A percentile compares a stretch with the other conserved stretches of the same genome.
These are phyloP conservation scores for Oncorhynchus clarkii DNA, from an alignment of 2,113 vertebrate species.

Conservation along the genomic window DNA sequence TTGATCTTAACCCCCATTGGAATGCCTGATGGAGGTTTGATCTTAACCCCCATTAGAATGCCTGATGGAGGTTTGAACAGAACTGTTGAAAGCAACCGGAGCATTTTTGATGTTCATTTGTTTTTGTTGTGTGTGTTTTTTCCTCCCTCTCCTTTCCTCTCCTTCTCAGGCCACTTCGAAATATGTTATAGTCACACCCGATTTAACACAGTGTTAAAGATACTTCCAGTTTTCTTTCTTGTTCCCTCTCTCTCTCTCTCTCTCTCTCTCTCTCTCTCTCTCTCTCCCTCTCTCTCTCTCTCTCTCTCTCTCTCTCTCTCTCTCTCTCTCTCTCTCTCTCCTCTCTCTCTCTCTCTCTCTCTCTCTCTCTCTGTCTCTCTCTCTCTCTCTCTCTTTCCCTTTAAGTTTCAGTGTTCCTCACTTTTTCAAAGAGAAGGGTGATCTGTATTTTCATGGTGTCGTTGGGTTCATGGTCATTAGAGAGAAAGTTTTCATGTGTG, in stretches of 20 bases:
- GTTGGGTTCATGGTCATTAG: slow-evolving; percentile 35
- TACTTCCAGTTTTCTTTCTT: slow-evolving; percentile 67
- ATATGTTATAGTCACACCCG: slow-evolving; percentile 88
- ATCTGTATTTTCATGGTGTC: neutral
- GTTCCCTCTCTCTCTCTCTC: slow-evolving; percentile 55
- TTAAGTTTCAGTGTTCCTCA: slow-evolving; percentile 9
- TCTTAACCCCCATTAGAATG: slow-evolving; percentile 44
- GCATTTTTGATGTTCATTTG: slow-evolving; percentile 97
- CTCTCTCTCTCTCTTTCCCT: slow-evolving; percentile 9
- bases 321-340: neutral
- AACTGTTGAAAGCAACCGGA: slow-evolving; percentile 82
- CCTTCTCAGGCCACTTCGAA: slow-evolving; percentile 74
- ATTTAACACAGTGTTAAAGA: slow-evolving; percentile 83
- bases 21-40: slow-evolving; percentile 84
- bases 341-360: slow-evolving; percentile 39
- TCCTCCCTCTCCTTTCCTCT: slow-evolving; percentile 69
- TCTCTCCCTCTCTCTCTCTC: slow-evolving; percentile 8
- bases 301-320: slow-evolving; percentile 40
- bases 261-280: neutral
- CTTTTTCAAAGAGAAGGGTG: slow-evolving; percentile 15
- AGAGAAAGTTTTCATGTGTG: slow-evolving; percentile 13
- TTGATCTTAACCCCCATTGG: slow-evolving; percentile 63
- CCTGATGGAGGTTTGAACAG: slow-evolving; percentile 88
- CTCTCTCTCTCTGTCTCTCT: neutral
- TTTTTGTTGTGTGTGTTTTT: slow-evolving; percentile 75